Conservation (phyloP, 2,888 invertebrate genomes). For the Exephanes ischioxanthus region DNA sequence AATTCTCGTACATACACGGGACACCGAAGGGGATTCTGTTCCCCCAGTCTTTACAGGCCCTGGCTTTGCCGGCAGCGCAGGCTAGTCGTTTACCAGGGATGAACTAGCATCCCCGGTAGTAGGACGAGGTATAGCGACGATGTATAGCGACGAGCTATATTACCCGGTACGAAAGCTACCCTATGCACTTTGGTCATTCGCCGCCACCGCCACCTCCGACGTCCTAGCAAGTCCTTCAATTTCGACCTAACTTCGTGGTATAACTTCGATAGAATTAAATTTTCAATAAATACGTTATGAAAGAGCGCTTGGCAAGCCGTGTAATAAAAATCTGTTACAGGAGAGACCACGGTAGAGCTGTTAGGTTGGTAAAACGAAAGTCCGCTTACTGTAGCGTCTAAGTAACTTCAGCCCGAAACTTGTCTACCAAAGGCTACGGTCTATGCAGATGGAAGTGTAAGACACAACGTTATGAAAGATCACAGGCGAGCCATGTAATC, state of each 20-base stretch:
- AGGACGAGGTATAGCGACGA: slow-evolving; percentile 34
- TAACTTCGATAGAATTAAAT: slow-evolving; percentile 44
- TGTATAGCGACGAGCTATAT: slow-evolving; percentile 50
- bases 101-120: slow-evolving; percentile 37
- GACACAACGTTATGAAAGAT: too few relatives aligned
- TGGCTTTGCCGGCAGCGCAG: slow-evolving; percentile 46
- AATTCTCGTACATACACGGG: slow-evolving; percentile 54
- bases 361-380: too few relatives aligned
- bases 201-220: slow-evolving; percentile 40
- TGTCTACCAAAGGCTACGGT: too few relatives aligned
- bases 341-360: too few relatives aligned
- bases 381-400: too few relatives aligned
- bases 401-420: too few relatives aligned
- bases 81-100: slow-evolving; percentile 49
- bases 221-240: slow-evolving; percentile 38
- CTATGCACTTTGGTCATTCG: slow-evolving; percentile 58
- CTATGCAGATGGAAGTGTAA: too few relatives aligned
- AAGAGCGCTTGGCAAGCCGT: not conserved
- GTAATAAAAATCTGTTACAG: not conserved
- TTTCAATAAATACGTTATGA: slow-evolving; percentile 52
- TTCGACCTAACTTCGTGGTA: slow-evolving; percentile 35
- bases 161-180: slow-evolving; percentile 52
- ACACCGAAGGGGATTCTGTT: slow-evolving; percentile 56
- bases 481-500: too few relatives aligned
- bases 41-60: slow-evolving; percentile 39